Evolutionary conservation across 1,140 invertebrate genomes (phyloP), one percentile per base, ranked within the genome.

Genomic region (Sesamia nonagrioides): DNA sequence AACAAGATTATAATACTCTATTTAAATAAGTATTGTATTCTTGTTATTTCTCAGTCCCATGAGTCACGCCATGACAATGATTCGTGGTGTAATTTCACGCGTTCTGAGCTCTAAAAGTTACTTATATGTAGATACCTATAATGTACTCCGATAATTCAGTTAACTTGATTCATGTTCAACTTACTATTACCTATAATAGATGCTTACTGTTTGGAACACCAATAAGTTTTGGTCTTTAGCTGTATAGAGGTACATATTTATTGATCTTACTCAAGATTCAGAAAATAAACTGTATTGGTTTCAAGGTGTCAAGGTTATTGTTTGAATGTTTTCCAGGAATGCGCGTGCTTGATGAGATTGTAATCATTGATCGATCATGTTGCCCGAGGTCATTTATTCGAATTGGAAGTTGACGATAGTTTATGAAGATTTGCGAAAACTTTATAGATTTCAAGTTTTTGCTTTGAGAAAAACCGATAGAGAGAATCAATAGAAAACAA

Each of bases 41-140:
- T 68, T 9, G 42, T 69, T 33, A 69, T 69, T 58, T 45, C 21
- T 13, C 21, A 7, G 42, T 8, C 6, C 42, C 27, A 50, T 69
- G 66, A 69, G 66, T 69, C 66, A 69, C 21, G 37, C 42, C 18
- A 11, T 37, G 40, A 68, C 66, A 48, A 63, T 69, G 66, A 50
- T 48, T n/a, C 6, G 66, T 69, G 42, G 42, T 6, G 21, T 69
- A 48, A 50, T 69, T 69, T 69, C 66, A 69, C 66, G 66, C 42
- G 63, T 42, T 42, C 11, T 33, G 66, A 21, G 40, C 42, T 33
- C 66, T 69, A 50, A 50, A 21, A 42, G 66, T 69, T 33, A 33
- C 66, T 69, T 48, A 50, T 69, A 68, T 27, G 27, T 68, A 11
- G 37, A 13, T 63, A 8, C 21, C 2, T 50, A 69, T 13, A 69